Conservation (phyloP, 1,140 invertebrate genomes). For the Calosoma granatense region DNA sequence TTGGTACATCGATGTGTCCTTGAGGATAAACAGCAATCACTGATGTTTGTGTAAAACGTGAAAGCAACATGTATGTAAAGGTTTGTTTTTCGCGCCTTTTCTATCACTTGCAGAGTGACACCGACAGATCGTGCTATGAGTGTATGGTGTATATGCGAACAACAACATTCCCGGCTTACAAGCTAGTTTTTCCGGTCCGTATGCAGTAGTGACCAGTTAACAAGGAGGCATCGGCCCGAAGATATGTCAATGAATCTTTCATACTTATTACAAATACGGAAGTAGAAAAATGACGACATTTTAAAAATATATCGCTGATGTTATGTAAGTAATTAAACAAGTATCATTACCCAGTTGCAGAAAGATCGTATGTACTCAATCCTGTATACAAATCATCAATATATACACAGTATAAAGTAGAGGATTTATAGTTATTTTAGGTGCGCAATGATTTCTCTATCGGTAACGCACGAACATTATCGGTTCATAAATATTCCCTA, state of each 20-base stretch:
- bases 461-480: too few species aligned
- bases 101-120: background rate
- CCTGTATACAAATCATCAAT: too few species aligned
- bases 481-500: too few species aligned
- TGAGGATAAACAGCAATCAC: too few species aligned
- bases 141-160: background rate
- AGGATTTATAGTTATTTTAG: too few species aligned
- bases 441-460: too few species aligned
- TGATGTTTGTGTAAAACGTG: background rate
- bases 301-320: background rate
- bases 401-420: too few species aligned
- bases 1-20: too few species aligned
- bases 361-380: too few species aligned
- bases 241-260: constrained; percentile 14
- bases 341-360: too few species aligned
- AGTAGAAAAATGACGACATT: constrained; percentile 16
- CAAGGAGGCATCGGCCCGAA: constrained; percentile 8
- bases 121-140: background rate
- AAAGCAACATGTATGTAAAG: constrained; percentile 6
- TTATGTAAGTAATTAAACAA: background rate
- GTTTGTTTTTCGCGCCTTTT: background rate
- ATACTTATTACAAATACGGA: constrained; percentile 19
- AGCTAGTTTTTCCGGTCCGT: constrained; percentile 29
- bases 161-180: constrained; percentile 2
- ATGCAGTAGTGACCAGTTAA: background rate